These are phyloP conservation scores for Eremophila alpestris DNA, from an alignment of 2,797 vertebrate genomes.

Conservation along the genomic window DNA sequence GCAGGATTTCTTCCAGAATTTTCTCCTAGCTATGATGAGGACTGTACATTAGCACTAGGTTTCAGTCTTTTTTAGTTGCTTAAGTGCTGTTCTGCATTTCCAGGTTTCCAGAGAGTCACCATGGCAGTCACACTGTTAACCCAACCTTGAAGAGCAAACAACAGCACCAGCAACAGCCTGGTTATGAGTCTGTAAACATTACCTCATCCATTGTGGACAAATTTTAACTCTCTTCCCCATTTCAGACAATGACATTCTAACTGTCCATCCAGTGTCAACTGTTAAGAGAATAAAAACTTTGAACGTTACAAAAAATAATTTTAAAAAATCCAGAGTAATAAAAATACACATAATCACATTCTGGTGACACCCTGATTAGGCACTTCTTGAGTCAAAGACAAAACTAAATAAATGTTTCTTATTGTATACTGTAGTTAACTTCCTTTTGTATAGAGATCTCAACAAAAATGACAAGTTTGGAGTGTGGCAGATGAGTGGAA, in stretches of 20 bases:
- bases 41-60: not conserved
- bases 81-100: not conserved
- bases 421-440: not conserved
- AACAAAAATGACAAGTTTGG: not conserved
- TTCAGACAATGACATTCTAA: not conserved
- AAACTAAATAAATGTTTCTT: not conserved
- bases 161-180: not conserved
- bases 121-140: slow-evolving; percentile 33
- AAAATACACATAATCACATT: not conserved
- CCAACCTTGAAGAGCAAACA: slow-evolving; percentile 50
- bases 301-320: not conserved
- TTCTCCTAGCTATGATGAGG: not conserved
- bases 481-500: not conserved
- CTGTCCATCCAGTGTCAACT: not conserved
- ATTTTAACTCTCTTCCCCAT: not conserved
- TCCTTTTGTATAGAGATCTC: not conserved
- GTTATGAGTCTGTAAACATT: slow-evolving; percentile 3
- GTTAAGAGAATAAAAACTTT: not conserved
- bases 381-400: not conserved
- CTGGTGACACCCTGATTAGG: not conserved
- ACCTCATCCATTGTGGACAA: not conserved
- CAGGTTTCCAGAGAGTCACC: slow-evolving; percentile 32
- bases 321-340: not conserved
- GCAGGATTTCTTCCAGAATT: not conserved
- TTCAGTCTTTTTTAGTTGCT: not conserved